Conservation (phyloP, 1,140 invertebrate species). For the Bombus vancouverensis region DNA sequence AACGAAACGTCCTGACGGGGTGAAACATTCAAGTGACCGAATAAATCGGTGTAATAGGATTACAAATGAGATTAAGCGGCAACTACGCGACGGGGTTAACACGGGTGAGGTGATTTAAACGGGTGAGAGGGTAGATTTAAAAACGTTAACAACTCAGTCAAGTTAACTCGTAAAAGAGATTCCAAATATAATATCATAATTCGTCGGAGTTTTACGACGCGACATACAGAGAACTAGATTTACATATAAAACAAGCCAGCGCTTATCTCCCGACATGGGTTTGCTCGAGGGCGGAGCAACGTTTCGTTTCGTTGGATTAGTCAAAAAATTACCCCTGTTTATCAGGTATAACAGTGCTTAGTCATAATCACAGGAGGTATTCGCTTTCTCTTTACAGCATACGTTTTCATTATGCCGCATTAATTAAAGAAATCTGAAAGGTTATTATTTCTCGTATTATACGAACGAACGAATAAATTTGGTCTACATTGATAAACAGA, state of each 20-base stretch:
- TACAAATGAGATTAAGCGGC: conserved; percentile 27
- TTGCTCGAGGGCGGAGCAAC: background rate
- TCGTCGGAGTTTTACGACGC: conserved; percentile 15
- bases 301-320: conserved; percentile 28
- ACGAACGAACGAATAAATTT: background rate
- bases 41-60: conserved; percentile 45
- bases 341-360: conserved; percentile 22
- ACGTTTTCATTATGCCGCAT: background rate
- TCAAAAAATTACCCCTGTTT: conserved; percentile 31
- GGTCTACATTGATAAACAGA: background rate
- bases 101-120: background rate
- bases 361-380: background rate
- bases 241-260: conserved; percentile 23
- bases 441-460: background rate
- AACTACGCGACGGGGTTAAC: background rate
- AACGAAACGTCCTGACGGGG: background rate
- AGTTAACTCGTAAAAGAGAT: background rate
- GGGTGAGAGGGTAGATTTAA: background rate
- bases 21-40: conserved; percentile 34
- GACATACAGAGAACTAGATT: conserved; percentile 8
- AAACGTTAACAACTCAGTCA: conserved; percentile 20
- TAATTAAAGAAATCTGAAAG: background rate
- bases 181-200: conserved; percentile 30
- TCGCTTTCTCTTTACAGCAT: background rate
- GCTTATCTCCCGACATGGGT: conserved; percentile 31